Evolutionary conservation across 2,797 vertebrate species (phyloP).

Genomic region (Danio tinwini): DNA sequence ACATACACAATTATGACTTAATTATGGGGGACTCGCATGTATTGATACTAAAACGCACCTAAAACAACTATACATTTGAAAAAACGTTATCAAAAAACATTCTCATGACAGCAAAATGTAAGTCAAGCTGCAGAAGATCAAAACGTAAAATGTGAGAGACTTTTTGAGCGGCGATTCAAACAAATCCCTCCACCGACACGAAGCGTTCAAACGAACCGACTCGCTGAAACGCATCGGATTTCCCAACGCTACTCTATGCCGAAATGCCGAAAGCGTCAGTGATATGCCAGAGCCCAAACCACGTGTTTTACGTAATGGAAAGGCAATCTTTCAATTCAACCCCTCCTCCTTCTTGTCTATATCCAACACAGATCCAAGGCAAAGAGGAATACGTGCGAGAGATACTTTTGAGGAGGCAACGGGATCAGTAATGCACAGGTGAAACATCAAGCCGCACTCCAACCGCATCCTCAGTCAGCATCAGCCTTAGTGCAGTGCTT

Average conservation of each 20-base stretch:
- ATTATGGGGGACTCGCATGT: not conserved
- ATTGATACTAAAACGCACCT: not conserved
- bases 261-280: constrained; percentile 70
- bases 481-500: constrained; percentile 73
- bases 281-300: constrained; percentile 81
- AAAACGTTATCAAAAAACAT: not conserved
- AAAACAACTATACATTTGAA: not conserved
- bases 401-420: constrained; percentile 73
- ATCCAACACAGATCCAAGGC: constrained; percentile 71
- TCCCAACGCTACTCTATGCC: constrained; percentile 30
- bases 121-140: not conserved
- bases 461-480: constrained; percentile 54
- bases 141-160: not conserved
- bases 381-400: constrained; percentile 79
- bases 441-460: constrained; percentile 57
- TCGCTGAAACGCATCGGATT: constrained; percentile 26
- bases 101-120: not conserved
- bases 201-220: constrained; percentile 22
- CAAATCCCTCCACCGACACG: constrained; percentile 8
- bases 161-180: not conserved
- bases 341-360: constrained; percentile 83
- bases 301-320: constrained; percentile 93
- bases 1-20: not conserved
- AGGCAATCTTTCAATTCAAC: constrained; percentile 86
- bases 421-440: constrained; percentile 69